A percentile compares a stretch with the other conserved stretches of the same genome.
Evolutionary conservation across 53 echinoderm and acorn worm species (phyloP).

Genomic region (Luidia sarsii): DNA sequence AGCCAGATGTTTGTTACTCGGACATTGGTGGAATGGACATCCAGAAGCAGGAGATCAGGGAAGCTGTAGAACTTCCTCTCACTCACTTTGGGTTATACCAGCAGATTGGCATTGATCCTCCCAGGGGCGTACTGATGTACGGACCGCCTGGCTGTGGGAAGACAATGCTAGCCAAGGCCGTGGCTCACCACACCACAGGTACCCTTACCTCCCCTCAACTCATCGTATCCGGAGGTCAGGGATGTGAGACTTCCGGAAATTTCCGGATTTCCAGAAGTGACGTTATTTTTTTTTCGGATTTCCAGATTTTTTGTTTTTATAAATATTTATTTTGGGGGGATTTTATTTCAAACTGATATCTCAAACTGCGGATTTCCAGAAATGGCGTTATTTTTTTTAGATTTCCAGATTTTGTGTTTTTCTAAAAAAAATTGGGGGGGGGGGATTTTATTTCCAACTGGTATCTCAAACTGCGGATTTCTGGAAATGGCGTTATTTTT

Average conservation of each 20-base stretch:
- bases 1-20: constrained; percentile 91
- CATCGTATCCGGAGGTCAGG: not conserved
- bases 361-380: too few species aligned
- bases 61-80: constrained; percentile 92
- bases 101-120: constrained; percentile 97
- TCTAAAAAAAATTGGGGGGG: too few species aligned
- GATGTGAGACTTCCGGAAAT: too few species aligned
- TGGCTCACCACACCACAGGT: constrained; percentile 99
- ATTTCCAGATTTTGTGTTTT: too few species aligned
- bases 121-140: constrained; percentile 93
- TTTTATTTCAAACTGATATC: not conserved
- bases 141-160: constrained; percentile 98
- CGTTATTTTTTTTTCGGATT: too few species aligned
- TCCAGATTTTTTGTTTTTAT: too few species aligned
- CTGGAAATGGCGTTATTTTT: too few species aligned
- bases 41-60: constrained; percentile 96
- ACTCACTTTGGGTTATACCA: constrained; percentile 95
- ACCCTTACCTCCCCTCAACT: too few species aligned
- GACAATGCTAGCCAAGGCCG: constrained; percentile 97
- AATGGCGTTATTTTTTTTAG: too few species aligned
- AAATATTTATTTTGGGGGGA: too few species aligned
- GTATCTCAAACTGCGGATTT: too few species aligned
- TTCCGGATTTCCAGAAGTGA: not conserved
- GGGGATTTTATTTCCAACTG: too few species aligned
- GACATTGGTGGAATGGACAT: constrained; percentile 99